A percentile compares a stretch with the other conserved stretches of the same genome.
Evolutionary conservation across 1,140 invertebrate genomes (phyloP).

Genomic region (Ephestia elutella): DNA sequence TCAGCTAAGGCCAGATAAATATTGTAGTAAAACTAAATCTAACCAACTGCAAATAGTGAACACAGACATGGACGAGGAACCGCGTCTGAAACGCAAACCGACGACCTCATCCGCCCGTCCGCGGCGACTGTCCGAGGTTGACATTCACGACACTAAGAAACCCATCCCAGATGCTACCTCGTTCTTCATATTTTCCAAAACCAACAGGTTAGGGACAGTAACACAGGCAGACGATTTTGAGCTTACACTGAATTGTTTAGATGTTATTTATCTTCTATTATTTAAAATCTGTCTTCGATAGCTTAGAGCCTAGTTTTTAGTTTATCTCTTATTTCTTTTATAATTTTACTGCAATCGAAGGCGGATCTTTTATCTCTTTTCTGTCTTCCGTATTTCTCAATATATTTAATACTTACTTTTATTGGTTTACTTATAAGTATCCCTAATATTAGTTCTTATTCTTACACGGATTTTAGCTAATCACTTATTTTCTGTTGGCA

Average conservation of each 20-base stretch:
- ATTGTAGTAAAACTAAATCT: conserved; percentile 19
- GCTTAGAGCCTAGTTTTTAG: conserved; percentile 14
- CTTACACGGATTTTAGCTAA: conserved; percentile 22
- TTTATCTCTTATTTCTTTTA: not conserved
- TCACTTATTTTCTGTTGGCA: conserved; percentile 35
- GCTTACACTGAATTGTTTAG: conserved; percentile 39
- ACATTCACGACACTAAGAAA: conserved; percentile 89
- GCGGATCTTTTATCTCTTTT: conserved; percentile 23
- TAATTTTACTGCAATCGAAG: conserved; percentile 25
- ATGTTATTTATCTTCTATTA: conserved; percentile 47
- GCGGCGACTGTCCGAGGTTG: conserved; percentile 92
- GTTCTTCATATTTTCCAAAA: conserved; percentile 96
- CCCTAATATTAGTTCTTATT: conserved; percentile 20
- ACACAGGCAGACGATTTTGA: conserved; percentile 23
- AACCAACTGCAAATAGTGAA: conserved; percentile 59
- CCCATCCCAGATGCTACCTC: conserved; percentile 95
- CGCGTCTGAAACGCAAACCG: conserved; percentile 62
- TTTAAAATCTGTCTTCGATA: conserved; percentile 35
- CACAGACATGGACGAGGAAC: conserved; percentile 63
- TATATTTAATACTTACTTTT: conserved; percentile 21
- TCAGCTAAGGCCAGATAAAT: not conserved
- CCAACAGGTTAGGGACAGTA: conserved; percentile 84
- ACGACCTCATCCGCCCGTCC: conserved; percentile 83
- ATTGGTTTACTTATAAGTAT: conserved; percentile 15
- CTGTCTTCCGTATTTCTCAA: conserved; percentile 20